Percentiles rank a stretch among this genome's conserved stretches.
phyloP scores from a whole-genome alignment of 2,113 vertebrate species.

The Crotalus viridis region DNA sequence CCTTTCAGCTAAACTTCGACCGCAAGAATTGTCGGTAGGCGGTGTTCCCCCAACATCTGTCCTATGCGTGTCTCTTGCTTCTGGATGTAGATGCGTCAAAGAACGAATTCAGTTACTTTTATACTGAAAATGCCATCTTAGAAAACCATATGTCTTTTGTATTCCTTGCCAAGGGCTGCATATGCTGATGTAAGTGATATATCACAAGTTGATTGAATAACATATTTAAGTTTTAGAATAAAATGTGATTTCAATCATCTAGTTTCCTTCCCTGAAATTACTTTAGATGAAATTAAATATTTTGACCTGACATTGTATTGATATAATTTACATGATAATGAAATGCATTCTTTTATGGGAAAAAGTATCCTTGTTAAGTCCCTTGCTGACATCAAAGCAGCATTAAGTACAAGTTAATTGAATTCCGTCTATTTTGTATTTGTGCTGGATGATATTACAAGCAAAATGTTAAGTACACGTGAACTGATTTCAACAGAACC shows the following conservation, averaged over 20 bases:
- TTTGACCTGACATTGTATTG: neutral
- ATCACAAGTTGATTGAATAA: neutral
- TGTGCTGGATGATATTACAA: neutral
- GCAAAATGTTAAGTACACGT: neutral
- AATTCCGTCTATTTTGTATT: neutral
- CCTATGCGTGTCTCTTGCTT: neutral
- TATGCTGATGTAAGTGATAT: neutral
- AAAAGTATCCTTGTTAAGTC: too few relatives aligned
- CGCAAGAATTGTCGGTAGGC: neutral
- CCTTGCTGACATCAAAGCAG: neutral
- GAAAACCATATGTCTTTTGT: neutral
- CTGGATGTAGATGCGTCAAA: neutral
- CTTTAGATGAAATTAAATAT: neutral
- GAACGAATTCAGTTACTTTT: neutral
- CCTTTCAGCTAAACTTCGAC: neutral
- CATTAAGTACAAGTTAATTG: neutral
- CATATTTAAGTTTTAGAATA: neutral
- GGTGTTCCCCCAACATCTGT: neutral
- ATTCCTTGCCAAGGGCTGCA: neutral
- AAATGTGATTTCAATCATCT: neutral
- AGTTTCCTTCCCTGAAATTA: neutral
- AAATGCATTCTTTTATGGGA: neutral
- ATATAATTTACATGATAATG: neutral
- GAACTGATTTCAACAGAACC: neutral
- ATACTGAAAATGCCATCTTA: neutral